Evolutionary conservation across 2,888 invertebrate species (phyloP).

Genomic region (Hemistola chrysoprasaria): DNA sequence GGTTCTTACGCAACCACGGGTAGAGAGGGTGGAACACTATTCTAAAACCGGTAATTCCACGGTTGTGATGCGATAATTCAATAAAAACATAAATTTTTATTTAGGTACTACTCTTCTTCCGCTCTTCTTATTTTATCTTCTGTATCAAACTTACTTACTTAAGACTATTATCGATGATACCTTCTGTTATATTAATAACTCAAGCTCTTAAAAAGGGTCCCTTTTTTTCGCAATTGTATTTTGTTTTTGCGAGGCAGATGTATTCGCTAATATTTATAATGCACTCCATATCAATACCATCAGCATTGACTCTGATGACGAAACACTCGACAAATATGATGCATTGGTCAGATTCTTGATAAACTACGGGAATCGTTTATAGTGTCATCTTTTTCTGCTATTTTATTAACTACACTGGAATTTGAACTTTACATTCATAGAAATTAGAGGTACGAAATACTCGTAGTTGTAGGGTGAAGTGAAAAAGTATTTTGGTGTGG

Average conservation of each 20-base stretch:
- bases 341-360: constrained; percentile 70
- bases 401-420: constrained; percentile 25
- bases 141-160: too few species aligned
- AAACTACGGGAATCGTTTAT: constrained; percentile 48
- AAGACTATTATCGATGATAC: not conserved
- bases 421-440: constrained; percentile 19
- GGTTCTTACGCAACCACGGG: too few species aligned
- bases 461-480: constrained; percentile 3
- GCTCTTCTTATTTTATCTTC: too few species aligned
- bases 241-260: constrained; percentile 33
- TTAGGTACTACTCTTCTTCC: too few species aligned
- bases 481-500: constrained; percentile 13
- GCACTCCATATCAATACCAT: constrained; percentile 58
- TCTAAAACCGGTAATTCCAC: too few species aligned
- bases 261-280: constrained; percentile 53
- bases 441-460: constrained; percentile 21
- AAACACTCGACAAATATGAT: constrained; percentile 77
- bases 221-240: not conserved
- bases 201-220: not conserved
- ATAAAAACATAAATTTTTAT: too few species aligned
- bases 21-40: too few species aligned
- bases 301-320: constrained; percentile 61
- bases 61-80: too few species aligned
- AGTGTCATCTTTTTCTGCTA: constrained; percentile 28
- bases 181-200: constrained; percentile 7